These are phyloP conservation scores for Pandemis heparana DNA, from an alignment of 2,888 invertebrate genomes.

Conservation along the genomic window DNA sequence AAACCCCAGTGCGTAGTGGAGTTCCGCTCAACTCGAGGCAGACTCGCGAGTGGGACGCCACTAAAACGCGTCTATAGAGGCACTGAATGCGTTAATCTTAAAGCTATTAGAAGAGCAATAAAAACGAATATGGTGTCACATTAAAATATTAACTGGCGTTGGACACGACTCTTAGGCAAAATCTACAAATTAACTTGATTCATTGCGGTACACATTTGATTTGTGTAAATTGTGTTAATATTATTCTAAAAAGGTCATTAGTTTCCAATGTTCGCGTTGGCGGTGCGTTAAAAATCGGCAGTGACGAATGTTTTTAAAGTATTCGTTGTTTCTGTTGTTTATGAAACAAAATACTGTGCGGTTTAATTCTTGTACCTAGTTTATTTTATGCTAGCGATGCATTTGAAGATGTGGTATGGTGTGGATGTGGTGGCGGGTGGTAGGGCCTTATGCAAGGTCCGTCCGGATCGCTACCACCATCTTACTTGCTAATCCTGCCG, in stretches of 20 bases:
- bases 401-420: too few species aligned
- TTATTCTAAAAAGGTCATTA: constrained; percentile 11
- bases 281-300: background rate
- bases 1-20: too few species aligned
- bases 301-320: background rate
- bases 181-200: constrained; percentile 35
- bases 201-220: constrained; percentile 6
- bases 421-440: too few species aligned
- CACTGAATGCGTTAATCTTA: background rate
- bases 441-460: too few species aligned
- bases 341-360: too few species aligned
- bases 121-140: constrained; percentile 23
- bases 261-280: background rate
- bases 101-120: background rate
- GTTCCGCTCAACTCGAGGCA: too few species aligned
- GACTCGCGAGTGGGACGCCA: too few species aligned
- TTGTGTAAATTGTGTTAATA: constrained; percentile 12
- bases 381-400: too few species aligned
- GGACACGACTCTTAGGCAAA: constrained; percentile 37
- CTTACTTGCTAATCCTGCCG: too few species aligned
- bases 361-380: too few species aligned
- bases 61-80: background rate
- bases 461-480: too few species aligned
- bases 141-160: constrained; percentile 29
- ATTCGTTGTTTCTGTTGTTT: too few species aligned